Evolutionary conservation across 2,888 invertebrate genomes (phyloP), one percentile per base, ranked within the genome.

Genomic region (Kryphioiulus occultus): DNA sequence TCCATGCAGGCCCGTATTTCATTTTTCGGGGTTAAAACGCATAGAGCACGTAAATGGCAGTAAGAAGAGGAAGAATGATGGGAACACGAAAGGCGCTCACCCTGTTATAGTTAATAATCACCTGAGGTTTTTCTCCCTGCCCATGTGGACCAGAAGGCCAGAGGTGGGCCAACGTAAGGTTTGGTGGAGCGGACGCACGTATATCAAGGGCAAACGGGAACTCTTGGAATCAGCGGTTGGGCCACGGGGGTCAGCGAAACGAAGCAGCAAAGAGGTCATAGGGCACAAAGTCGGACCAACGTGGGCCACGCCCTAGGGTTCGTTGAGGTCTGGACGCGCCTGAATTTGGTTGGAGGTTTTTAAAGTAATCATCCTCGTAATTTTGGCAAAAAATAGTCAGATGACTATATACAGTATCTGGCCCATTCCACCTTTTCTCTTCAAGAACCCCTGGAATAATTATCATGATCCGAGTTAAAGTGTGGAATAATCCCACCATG

Each of bases 101-200:
- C 68, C 68, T 68, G 68, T 68, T 68, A 68, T 68, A 68, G 26
- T 68, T 68, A 68, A 68, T 68, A 68, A 68, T 68, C 68, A 68
- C 68, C 68, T 26, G 26, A 68, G 68, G 68, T 68, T 68, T 68
- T 26, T 22, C 10, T 68, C 22, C 68, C 68, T 26, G 68, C 68
- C 12, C 68, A 10, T 68, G 68, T 68, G 68, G 68, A 68, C 68
- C 68, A 68, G 22, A 26, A 68, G 68, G 68, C 68, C 68, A 68
- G 68, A 68, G 68, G 68, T 68, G 68, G 68, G 68, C 22, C 68
- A 12, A 26, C 68, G n/a, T 26, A 26, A 26, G 68, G 19, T 22
- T 26, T 68, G 26, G 26, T 68, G 68, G 68, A 68, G 68, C 26
- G 26, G 68, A 68, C 68, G 68, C 68, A 68, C 68, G 68, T 26